phyloP scores from a whole-genome alignment of 2,797 vertebrate species.

The Synaphobranchus kaupii region DNA sequence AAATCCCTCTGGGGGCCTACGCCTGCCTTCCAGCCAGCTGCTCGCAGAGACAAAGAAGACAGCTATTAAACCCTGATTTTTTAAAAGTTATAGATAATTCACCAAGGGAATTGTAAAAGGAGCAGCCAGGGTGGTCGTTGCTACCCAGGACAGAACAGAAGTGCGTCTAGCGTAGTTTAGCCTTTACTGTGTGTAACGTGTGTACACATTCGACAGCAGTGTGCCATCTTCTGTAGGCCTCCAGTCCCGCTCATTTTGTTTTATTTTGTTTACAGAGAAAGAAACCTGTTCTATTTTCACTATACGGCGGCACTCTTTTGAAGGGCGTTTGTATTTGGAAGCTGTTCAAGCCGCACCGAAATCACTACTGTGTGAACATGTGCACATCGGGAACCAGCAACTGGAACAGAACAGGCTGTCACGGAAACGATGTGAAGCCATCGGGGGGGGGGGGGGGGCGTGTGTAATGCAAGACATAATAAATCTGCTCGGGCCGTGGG shows the following conservation, averaged over 20 bases:
- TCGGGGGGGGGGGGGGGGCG: neutral
- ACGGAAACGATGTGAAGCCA: slow-evolving; percentile 14
- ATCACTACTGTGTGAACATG: slow-evolving; percentile 5
- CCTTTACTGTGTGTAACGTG: neutral
- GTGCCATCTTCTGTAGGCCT: neutral
- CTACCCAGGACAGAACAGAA: neutral
- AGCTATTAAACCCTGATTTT: slow-evolving; percentile 35
- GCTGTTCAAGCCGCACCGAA: neutral
- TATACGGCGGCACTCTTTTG: slow-evolving; percentile 7
- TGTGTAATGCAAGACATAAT: neutral
- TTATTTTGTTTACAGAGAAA: neutral
- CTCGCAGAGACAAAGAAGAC: slow-evolving; percentile 33
- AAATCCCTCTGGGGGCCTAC: slow-evolving; percentile 38
- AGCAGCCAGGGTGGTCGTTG: neutral
- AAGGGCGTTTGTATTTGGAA: slow-evolving; percentile 15
- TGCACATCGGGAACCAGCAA: slow-evolving; percentile 17
- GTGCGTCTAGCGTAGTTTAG: neutral
- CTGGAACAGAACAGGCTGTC: slow-evolving; percentile 6
- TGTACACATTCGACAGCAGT: neutral
- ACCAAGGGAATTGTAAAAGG: neutral
- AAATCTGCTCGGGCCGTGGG: neutral
- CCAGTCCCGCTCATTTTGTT: neutral
- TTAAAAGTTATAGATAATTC: slow-evolving; percentile 20
- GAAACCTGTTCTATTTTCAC: neutral
- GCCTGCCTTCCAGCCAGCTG: slow-evolving; percentile 46